phyloP scores from a whole-genome alignment of 2,888 invertebrate genomes.

The Acleris holmiana region DNA sequence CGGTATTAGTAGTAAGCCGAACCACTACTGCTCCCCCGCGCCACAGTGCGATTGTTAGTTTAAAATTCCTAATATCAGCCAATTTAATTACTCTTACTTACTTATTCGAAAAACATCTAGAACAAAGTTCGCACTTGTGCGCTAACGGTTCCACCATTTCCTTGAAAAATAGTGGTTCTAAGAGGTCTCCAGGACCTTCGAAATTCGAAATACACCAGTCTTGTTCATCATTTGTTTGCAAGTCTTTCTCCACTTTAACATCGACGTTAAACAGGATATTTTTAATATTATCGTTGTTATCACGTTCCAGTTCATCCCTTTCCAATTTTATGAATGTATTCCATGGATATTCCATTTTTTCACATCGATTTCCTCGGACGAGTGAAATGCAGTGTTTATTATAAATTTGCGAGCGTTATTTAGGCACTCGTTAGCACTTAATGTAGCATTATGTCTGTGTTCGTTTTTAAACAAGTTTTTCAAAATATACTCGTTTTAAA shows the following conservation, averaged over 20 bases:
- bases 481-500: neutral
- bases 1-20: no score
- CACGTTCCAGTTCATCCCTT: constrained; percentile 9
- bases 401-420: neutral
- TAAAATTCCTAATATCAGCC: no score
- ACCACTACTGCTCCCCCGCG: no score
- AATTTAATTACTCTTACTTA: constrained; percentile 13
- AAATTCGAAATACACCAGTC: constrained; percentile 28
- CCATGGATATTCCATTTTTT: constrained; percentile 12
- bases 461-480: neutral
- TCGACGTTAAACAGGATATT: constrained; percentile 35
- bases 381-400: neutral
- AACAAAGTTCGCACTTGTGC: constrained; percentile 39
- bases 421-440: neutral
- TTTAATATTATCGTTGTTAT: constrained; percentile 39
- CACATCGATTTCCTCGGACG: no score
- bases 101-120: constrained; percentile 41
- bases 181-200: constrained; percentile 3
- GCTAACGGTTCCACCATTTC: constrained; percentile 23
- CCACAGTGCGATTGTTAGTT: no score
- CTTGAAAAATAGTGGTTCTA: constrained; percentile 19
- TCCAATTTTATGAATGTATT: constrained; percentile 16
- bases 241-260: constrained; percentile 44
- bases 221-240: constrained; percentile 23
- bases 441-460: neutral